Evolutionary conservation across 2,797 vertebrate genomes (phyloP), one percentile per base, ranked within the genome.

Genomic region (Acropternis orthonyx): DNA sequence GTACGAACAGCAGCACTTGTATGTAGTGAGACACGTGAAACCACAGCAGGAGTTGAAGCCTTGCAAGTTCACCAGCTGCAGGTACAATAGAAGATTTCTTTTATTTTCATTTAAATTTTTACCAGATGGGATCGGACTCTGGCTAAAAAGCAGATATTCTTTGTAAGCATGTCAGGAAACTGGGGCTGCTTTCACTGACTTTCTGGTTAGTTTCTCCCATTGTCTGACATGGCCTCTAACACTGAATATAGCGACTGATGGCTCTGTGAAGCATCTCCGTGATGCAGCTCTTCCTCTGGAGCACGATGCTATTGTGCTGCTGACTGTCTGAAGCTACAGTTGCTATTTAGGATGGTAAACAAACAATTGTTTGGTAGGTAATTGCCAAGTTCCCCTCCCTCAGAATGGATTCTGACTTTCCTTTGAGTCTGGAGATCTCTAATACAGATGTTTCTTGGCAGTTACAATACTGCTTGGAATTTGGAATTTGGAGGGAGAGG

Each of bases 281-380:
- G 52, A 56, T 5, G 52, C 43, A 88, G 55, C 62, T 84, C 59
- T 90, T 92, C 49, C 76, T 82, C 88, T 88, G 69, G 52, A 44
- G 58, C 9, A 1, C 1, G 5, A 59, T 22, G 34, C 28, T 46
- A 7, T 65, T 79, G 65, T 74, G 59, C 61, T 93, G 62, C 41
- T 68, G 34, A 27, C 49, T 83, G 66, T 51, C 69, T 62, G 68
- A 85, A 71, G 68, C 52, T 55, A 16, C 10, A 1, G n/a, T 93
- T 89, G 65, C 54, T 82, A 16, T 66, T 89, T 83, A 77, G 49
- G 39, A 43, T 68, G 48, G 79, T 27, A 92, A 94, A 65, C 62
- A 83, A 80, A 59, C 22, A 78, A 10, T 49, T 44, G 18, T 56
- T 84, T 69, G 67, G 30, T 2, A 22, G 16, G 30, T 51, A 74